Base-by-base conservation (phyloP, 1,140 invertebrate species). In the Samia ricini region DNA sequence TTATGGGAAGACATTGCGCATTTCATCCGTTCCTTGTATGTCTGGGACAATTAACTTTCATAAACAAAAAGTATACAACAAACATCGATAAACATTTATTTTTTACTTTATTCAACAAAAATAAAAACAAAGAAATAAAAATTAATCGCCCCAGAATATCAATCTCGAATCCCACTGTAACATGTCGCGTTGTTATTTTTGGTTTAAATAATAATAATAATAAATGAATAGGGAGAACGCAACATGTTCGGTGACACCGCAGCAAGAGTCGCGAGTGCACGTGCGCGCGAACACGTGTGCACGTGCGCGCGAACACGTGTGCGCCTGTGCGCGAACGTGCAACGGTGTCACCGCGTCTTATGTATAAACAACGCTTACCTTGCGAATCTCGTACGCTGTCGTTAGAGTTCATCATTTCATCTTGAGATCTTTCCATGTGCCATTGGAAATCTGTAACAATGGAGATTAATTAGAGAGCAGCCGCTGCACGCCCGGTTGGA, bases 1-100 rank as follows among this genome's bases (percentile, higher is more conserved):
- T 90, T 90, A 90, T 90, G 87, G 87, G 85, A 90, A 90, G 87
- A 90, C 87, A 90, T 90, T 90, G 87, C 87, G 87, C 87, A 89
- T 89, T 89, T 89, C 87, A 89, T 89, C 87, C 85, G 87, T 89
- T 89, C 87, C 87, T 89, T 89, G 80, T 85, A 72, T 68, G 67
- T 69, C 77, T 83, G 75, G 76, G 73, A 77, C 83, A 76, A 79
- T 82, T 72, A 85, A 83, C 79, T 88, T 81, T 36, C 26, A 5
- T 33, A 33, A 36, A 33, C 5, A 36, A 8, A 42, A 52, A 12
- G 2, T 6, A 52, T 15, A 52, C 0, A 0, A 23, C 3, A 21
- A 52, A 10, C 20, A n/a, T n/a, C n/a, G n/a, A n/a, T n/a, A n/a
- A n/a, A n/a, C n/a, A n/a, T n/a, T n/a, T n/a, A n/a, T n/a, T n/a